These are phyloP conservation scores for Glossosoma conforme DNA, from an alignment of 1,140 invertebrate genomes.

Conservation along the genomic window DNA sequence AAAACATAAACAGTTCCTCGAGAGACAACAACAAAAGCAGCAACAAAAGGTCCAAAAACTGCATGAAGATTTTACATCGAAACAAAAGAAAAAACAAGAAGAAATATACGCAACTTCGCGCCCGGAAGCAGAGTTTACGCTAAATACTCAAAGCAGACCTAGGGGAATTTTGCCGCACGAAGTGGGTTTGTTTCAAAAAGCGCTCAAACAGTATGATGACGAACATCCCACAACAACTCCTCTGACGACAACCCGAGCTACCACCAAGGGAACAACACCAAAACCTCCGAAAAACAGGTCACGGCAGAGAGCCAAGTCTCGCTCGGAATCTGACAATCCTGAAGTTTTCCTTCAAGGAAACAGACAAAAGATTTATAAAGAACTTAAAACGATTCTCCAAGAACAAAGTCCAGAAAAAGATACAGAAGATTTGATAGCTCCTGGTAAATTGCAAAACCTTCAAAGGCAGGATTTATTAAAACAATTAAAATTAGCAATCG, in stretches of 20 bases:
- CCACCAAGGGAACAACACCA: conserved; percentile 40
- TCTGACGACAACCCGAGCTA: conserved; percentile 40
- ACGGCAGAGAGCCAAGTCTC: conserved; percentile 43
- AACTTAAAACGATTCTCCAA: conserved; percentile 47
- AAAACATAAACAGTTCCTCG: conserved; percentile 63
- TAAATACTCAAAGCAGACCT: conserved; percentile 40
- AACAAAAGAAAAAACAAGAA: conserved; percentile 56
- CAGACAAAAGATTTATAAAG: conserved; percentile 49
- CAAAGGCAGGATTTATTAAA: conserved; percentile 57
- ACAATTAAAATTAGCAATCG: conserved; percentile 64
- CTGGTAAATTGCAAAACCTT: conserved; percentile 34
- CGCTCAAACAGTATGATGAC: conserved; percentile 46
- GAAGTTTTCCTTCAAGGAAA: conserved; percentile 41
- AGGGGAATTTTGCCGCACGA: conserved; percentile 45
- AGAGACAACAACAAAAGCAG: conserved; percentile 64
- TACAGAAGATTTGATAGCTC: conserved; percentile 41
- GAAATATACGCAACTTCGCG: conserved; percentile 45
- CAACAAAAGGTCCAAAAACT: conserved; percentile 60
- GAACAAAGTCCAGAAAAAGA: conserved; percentile 48
- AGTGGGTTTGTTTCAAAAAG: conserved; percentile 47
- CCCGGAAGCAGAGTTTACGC: conserved; percentile 40
- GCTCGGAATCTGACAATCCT: conserved; percentile 40
- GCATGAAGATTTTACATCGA: conserved; percentile 57
- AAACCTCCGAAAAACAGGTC: conserved; percentile 35
- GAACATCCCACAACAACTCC: conserved; percentile 47